Base-by-base conservation (phyloP, 2,888 invertebrate genomes). In the Oxystoma pomonae region DNA sequence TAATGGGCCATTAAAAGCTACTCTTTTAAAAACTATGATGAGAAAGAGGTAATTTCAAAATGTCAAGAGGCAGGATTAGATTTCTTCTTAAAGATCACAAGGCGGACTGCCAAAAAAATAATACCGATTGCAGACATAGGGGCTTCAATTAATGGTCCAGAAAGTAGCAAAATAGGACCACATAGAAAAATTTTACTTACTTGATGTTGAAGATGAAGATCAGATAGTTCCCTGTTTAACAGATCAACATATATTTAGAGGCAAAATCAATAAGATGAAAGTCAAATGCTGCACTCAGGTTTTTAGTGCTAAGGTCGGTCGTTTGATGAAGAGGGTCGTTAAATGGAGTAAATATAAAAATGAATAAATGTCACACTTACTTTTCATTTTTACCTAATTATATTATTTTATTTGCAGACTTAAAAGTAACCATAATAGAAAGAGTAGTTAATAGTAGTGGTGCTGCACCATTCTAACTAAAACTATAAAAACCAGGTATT, bases 221-320 rank as follows among this genome's bases (percentile, higher is more conserved):
- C n/a, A n/a, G n/a, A n/a, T n/a, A n/a, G n/a, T n/a, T n/a, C n/a
- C n/a, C n/a, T n/a, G n/a, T n/a, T n/a, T 17, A 12, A 60, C n/a
- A n/a, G 67, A 69, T 22, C 1, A 5, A 9, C 69, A 69, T 57
- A 55, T 69, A 5, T 16, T 68, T 19, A 56, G 55, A 49, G 59
- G 60, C 5, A 66, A 67, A 35, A 64, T 68, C 9, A 67, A 67
- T 19, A 69, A 69, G 64, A 70, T 70, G 65, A 70, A 69, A 53
- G 67, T 71, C 0, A 60, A 64, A 2, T n/a, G 22, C 9, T 62
- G 61, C 17, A 63, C 62, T 9, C 71, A 70, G 59, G 69, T 70
- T 1, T 71, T 35, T 12, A 35, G 35, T 12, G 12, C 3, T 35
- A 3, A 35, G 12, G 35, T 35, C 35, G 35, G 35, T 12, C 12